phyloP scores from a whole-genome alignment of 2,113 vertebrate genomes.

The Protobothrops mucrosquamatus region DNA sequence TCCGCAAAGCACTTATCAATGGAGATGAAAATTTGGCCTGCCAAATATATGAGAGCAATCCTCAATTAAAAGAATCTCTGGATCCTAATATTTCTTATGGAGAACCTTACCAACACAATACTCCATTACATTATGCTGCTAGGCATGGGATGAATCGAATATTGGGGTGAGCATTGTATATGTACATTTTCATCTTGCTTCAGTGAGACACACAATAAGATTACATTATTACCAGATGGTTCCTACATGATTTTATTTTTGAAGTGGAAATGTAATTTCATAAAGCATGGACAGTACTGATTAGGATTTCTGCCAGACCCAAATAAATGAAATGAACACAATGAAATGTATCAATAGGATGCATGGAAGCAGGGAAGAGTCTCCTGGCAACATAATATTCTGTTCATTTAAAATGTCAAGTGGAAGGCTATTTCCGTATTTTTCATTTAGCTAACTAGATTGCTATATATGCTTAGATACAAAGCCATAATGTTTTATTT shows the following conservation, averaged over 20 bases:
- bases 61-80: conserved; percentile 94
- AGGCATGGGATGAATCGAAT: conserved; percentile 95
- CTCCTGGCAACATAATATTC: neutral
- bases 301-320: conserved; percentile 6
- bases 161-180: conserved; percentile 80
- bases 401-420: conserved; percentile 2
- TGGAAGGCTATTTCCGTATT: conserved; percentile 13
- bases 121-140: conserved; percentile 94
- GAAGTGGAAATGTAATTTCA: conserved; percentile 10
- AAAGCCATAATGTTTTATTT: neutral
- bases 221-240: conserved; percentile 17
- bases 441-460: conserved; percentile 6
- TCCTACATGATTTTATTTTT: conserved; percentile 12
- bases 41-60: conserved; percentile 96
- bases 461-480: neutral
- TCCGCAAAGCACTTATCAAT: conserved; percentile 96
- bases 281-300: neutral
- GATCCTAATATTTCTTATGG: conserved; percentile 98
- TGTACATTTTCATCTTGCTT: conserved; percentile 15
- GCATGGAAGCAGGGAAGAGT: neutral
- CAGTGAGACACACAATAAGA: conserved; percentile 12
- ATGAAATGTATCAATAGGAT: neutral
- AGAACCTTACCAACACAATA: conserved; percentile 98
- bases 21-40: conserved; percentile 94
- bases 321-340: neutral